Evolutionary conservation across 2,797 vertebrate species (phyloP).

Genomic region (Oreochromis grahami): DNA sequence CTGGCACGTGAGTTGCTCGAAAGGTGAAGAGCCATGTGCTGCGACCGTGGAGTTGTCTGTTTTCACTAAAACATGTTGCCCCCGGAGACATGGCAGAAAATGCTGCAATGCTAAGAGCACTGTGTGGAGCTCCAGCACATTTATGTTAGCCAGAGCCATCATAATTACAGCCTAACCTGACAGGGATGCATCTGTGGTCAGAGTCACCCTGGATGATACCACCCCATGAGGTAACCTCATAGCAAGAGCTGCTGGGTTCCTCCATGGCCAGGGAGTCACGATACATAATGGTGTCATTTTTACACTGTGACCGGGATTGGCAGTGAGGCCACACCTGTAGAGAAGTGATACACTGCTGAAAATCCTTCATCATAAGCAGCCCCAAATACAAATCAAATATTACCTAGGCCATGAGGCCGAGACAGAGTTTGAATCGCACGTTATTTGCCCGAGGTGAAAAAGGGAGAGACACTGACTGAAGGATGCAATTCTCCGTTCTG

Average conservation of each 20-base stretch:
- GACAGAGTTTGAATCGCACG: background rate
- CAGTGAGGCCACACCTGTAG: background rate
- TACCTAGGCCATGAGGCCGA: fast-evolving
- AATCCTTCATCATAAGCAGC: background rate
- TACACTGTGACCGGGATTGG: background rate
- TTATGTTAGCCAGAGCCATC: background rate
- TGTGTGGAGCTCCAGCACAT: background rate
- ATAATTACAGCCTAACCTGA: background rate
- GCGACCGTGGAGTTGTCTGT: background rate
- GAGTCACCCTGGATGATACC: background rate
- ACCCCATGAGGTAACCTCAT: too few relatives aligned
- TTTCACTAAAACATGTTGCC: background rate
- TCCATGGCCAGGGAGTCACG: background rate
- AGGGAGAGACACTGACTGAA: background rate
- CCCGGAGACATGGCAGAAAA: background rate
- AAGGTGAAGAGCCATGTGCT: background rate
- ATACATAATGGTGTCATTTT: background rate
- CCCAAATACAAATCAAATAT: background rate
- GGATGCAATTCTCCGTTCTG: background rate
- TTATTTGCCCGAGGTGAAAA: background rate
- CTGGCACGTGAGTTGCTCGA: background rate
- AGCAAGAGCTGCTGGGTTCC: background rate
- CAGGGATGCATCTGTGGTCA: background rate
- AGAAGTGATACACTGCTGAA: background rate
- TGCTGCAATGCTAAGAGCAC: background rate